Evolutionary conservation across 2,888 invertebrate species (phyloP), one percentile per base, ranked within the genome.

Genomic region (Catocala sponsa): DNA sequence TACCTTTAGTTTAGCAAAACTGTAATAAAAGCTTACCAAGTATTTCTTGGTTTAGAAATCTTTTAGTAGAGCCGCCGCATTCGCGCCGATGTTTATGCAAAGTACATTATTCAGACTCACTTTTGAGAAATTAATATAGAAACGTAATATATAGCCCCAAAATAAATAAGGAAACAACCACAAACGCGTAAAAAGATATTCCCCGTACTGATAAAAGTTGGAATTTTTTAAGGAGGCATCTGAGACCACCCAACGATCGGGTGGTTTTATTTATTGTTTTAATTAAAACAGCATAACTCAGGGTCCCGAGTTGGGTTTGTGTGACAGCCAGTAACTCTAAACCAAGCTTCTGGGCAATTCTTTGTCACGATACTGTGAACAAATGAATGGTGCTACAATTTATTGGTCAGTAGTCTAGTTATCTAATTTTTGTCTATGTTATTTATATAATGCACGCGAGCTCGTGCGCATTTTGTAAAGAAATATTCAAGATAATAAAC

Each of bases 241-340:
- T 82, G 80, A 59, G 91, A 91, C 91, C 92, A 91, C 92, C 91
- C 92, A 89, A 74, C 76, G 74, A 77, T 7, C 81, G 75, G 85
- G 82, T 53, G 86, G 64, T 59, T 72, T 89, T 89, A 91, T 92
- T 93, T 93, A 92, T 92, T 90, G 91, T 90, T 87, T 91, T 92
- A 93, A 93, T 94, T 94, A 93, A 92, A 90, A 89, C 89, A 87
- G 88, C 91, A 91, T 92, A 93, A 91, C 85, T 89, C 88, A 85
- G 79, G 81, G 81, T 74, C 74, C 80, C 80, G 65, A 80, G 85
- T 54, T 86, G 88, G 84, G 85, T 82, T 84, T 85, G 78, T 82
- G 81, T 84, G 89, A 88, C 91, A 90, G 87, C 77, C 84, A 86
- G 86, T 90, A 84, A 87, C 80, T 90, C 86, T 88, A 81, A 82